Percentiles rank a stretch among this genome's conserved stretches.
These are phyloP conservation scores for Gavialis gangeticus DNA, from an alignment of 2,113 vertebrate species.

Conservation along the genomic window DNA sequence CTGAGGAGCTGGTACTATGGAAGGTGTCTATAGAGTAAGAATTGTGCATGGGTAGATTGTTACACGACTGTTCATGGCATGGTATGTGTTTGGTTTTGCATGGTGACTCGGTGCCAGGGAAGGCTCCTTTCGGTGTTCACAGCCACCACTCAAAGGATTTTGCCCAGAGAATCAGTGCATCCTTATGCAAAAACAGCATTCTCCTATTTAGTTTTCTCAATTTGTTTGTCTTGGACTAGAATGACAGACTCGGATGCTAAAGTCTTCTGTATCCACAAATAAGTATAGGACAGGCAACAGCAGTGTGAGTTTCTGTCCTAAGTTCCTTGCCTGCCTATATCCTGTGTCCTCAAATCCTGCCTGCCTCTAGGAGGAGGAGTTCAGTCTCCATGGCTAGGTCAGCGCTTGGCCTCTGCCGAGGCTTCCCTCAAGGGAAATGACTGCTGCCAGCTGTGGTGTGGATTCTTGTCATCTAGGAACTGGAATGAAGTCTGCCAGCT, in stretches of 20 bases:
- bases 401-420: background rate
- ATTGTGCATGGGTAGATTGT: background rate
- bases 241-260: background rate
- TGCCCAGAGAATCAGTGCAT: background rate
- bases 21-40: background rate
- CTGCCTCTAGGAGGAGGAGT: constrained; percentile 3
- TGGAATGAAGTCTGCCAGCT: background rate
- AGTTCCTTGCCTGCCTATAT: rapidly evolving
- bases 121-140: background rate
- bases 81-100: background rate
- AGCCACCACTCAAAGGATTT: background rate
- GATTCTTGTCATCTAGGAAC: constrained; percentile 70
- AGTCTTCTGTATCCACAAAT: background rate
- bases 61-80: background rate
- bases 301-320: background rate
- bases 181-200: background rate
- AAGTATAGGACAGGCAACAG: background rate
- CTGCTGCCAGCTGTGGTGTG: constrained; percentile 54
- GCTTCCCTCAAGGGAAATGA: background rate
- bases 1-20: background rate
- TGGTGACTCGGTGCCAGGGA: background rate
- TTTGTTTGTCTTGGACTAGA: background rate
- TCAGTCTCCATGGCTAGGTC: background rate
- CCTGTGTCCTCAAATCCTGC: rapidly evolving
- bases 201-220: rapidly evolving